phyloP scores from a whole-genome alignment of 2,888 invertebrate species.

The Eristalinus sepulchralis region DNA sequence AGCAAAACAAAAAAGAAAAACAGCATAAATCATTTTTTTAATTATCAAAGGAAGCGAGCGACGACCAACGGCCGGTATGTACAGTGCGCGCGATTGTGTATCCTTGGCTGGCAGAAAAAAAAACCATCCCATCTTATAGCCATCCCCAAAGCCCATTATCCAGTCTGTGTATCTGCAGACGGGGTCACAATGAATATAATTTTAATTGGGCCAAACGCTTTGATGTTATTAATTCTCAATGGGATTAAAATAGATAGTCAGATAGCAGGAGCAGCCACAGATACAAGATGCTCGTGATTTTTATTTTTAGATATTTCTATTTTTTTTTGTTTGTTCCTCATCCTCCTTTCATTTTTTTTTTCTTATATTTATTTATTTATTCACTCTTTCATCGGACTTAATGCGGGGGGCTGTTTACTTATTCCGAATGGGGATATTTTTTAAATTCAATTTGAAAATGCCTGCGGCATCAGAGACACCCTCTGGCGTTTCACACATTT shows the following conservation, averaged over 20 bases:
- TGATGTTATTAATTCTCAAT: slow-evolving; percentile 70
- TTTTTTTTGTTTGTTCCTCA: neutral
- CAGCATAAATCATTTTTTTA: slow-evolving; percentile 51
- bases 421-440: slow-evolving; percentile 29
- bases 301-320: slow-evolving; percentile 41
- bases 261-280: neutral
- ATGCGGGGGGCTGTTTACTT: neutral
- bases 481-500: slow-evolving; percentile 20
- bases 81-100: neutral
- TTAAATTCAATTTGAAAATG: slow-evolving; percentile 66
- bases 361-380: neutral
- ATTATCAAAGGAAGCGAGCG: slow-evolving; percentile 34
- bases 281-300: slow-evolving; percentile 16
- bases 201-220: slow-evolving; percentile 70
- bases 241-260: slow-evolving; percentile 33
- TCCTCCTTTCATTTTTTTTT: slow-evolving; percentile 4
- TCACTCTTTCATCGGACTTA: neutral
- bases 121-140: slow-evolving; percentile 1
- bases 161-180: neutral
- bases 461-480: slow-evolving; percentile 17
- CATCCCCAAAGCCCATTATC: neutral
- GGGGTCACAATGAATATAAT: slow-evolving; percentile 61
- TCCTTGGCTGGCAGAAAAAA: slow-evolving; percentile 45
- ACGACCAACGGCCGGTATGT: neutral
- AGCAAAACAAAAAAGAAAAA: slow-evolving; percentile 33